These are phyloP conservation scores for Scaptomyza reducta DNA, from an alignment of 2,888 invertebrate genomes.

Conservation along the genomic window DNA sequence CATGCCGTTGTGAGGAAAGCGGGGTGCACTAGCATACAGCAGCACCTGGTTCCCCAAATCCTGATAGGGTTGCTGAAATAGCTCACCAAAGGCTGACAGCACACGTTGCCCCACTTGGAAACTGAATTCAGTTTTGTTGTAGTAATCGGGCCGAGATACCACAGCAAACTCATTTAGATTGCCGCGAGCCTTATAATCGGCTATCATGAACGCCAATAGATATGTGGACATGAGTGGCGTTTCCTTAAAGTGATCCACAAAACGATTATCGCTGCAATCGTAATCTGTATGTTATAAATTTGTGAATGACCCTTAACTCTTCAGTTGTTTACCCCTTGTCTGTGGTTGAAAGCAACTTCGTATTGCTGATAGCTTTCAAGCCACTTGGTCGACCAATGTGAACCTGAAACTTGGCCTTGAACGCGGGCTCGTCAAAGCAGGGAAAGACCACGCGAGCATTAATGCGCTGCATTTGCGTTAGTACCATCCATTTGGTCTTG, in stretches of 20 bases:
- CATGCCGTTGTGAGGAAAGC: constrained; percentile 92
- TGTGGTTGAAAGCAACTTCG: constrained; percentile 47
- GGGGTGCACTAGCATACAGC: constrained; percentile 91
- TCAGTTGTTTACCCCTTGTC: constrained; percentile 54
- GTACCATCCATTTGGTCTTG: constrained; percentile 83
- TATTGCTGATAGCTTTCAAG: constrained; percentile 80
- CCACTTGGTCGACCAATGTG: constrained; percentile 85
- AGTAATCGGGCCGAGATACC: constrained; percentile 88
- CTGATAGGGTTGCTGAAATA: constrained; percentile 88
- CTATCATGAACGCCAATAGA: constrained; percentile 91
- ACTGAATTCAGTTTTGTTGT: constrained; percentile 88
- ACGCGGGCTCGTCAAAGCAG: constrained; percentile 90
- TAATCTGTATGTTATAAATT: constrained; percentile 1
- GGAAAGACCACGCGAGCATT: constrained; percentile 89
- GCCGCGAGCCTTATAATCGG: constrained; percentile 83
- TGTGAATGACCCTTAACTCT: too few relatives aligned
- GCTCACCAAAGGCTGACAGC: constrained; percentile 85
- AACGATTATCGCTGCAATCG: constrained; percentile 53
- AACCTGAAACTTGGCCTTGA: constrained; percentile 88
- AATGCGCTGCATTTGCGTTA: constrained; percentile 88
- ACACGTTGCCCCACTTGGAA: constrained; percentile 68
- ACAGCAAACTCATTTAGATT: constrained; percentile 83
- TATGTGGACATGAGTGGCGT: constrained; percentile 91
- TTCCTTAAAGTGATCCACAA: constrained; percentile 69
- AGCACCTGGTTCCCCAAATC: constrained; percentile 87